A percentile compares a stretch with the other conserved stretches of the same genome.
Conservation (phyloP, 2,888 invertebrate genomes). For the Macropis europaea region DNA sequence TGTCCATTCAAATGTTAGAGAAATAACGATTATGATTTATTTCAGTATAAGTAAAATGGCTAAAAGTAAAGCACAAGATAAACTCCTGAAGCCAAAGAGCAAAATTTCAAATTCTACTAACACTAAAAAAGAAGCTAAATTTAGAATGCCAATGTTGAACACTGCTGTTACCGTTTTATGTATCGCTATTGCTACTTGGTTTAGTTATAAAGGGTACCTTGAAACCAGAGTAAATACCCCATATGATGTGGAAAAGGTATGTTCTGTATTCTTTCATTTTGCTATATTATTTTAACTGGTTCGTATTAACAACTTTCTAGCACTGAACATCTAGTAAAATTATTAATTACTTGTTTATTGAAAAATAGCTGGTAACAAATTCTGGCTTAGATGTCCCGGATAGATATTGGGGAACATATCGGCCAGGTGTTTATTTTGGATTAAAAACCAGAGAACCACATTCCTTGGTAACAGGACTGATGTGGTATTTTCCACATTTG, state of each 20-base stretch:
- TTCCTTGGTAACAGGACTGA: constrained; percentile 94
- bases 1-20: not conserved
- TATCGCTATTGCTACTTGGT: constrained; percentile 86
- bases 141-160: constrained; percentile 64
- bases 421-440: constrained; percentile 94
- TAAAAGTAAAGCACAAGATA: constrained; percentile 64
- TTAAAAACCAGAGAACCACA: constrained; percentile 93
- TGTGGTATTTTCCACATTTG: constrained; percentile 95
- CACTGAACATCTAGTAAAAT: not conserved
- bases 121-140: constrained; percentile 41
- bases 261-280: not conserved
- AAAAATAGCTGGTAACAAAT: constrained; percentile 84
- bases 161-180: constrained; percentile 79
- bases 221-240: constrained; percentile 95
- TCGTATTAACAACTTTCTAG: not conserved
- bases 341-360: constrained; percentile 26
- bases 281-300: not conserved
- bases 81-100: constrained; percentile 53
- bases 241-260: constrained; percentile 88
- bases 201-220: constrained; percentile 90
- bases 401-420: constrained; percentile 96
- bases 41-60: constrained; percentile 59
- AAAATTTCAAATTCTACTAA: constrained; percentile 50
- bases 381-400: constrained; percentile 88
- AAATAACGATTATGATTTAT: constrained; percentile 6